Conservation (phyloP, 2,113 vertebrate species). For the Apeltes quadracus region DNA sequence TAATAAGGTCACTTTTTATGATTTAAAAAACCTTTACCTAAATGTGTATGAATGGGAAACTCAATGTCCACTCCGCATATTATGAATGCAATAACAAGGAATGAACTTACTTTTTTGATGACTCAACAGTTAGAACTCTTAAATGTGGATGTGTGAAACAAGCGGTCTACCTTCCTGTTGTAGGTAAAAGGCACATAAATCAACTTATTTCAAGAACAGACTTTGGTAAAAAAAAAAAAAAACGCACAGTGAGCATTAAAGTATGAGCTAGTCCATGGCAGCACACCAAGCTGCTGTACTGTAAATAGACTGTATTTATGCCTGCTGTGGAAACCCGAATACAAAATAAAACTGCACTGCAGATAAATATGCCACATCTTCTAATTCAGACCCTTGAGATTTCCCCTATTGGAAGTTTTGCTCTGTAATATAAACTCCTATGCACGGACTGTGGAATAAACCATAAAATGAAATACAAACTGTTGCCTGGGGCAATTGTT, state of each 20-base stretch:
- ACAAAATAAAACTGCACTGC: not conserved
- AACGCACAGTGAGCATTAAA: not conserved
- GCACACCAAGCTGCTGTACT: not conserved
- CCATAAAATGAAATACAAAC: slow-evolving; percentile 21
- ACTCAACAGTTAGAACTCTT: slow-evolving; percentile 16
- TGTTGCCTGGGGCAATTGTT: slow-evolving; percentile 15
- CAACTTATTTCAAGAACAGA: not conserved
- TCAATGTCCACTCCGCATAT: slow-evolving; percentile 40
- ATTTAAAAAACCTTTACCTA: slow-evolving; percentile 16
- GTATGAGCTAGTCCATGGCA: not conserved
- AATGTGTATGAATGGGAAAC: slow-evolving; percentile 26
- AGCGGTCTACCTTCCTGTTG: not conserved
- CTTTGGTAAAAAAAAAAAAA: not conserved
- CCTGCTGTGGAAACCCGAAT: slow-evolving; percentile 6
- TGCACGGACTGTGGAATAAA: slow-evolving; percentile 7
- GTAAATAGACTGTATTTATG: slow-evolving; percentile 18
- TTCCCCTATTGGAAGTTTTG: slow-evolving; percentile 3
- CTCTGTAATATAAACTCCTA: not conserved
- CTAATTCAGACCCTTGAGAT: not conserved
- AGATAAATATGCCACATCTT: not conserved
- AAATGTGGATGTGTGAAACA: not conserved
- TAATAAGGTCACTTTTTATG: not conserved
- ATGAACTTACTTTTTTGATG: slow-evolving; percentile 32
- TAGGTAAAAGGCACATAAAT: not conserved
- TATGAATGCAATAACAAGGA: slow-evolving; percentile 32